Conservation (phyloP, 2,888 invertebrate genomes). For the Nipponacmea schrenckii region DNA sequence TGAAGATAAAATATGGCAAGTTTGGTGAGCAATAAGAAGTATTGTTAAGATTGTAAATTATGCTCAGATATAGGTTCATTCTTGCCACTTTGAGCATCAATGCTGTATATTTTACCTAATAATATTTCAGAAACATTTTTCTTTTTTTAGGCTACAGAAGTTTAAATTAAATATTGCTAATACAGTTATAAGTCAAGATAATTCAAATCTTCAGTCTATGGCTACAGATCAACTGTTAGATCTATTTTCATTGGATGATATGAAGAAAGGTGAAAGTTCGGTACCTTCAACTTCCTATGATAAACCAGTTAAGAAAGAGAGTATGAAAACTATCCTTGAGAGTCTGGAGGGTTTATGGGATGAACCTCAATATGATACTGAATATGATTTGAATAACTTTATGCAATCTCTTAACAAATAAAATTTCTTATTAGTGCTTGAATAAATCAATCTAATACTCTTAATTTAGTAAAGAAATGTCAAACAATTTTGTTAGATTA, state of each 20-base stretch:
- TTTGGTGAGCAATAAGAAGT: too few species aligned
- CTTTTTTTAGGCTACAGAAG: constrained; percentile 82
- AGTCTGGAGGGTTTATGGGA: constrained; percentile 94
- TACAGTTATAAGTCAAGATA: constrained; percentile 93
- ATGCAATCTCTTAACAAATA: constrained; percentile 44
- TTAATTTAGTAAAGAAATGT: too few species aligned
- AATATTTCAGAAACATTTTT: background rate
- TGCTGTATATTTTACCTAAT: too few species aligned
- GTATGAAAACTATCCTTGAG: constrained; percentile 78
- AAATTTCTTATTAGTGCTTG: background rate
- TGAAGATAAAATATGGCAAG: too few species aligned
- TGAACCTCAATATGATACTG: constrained; percentile 91
- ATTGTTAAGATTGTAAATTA: background rate
- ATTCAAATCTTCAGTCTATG: constrained; percentile 94
- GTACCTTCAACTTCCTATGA: constrained; percentile 9
- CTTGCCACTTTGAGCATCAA: too few species aligned
- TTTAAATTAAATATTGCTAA: constrained; percentile 97
- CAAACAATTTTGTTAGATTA: too few species aligned
- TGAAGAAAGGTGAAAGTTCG: constrained; percentile 43
- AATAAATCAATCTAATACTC: too few species aligned
- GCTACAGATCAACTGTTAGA: constrained; percentile 92
- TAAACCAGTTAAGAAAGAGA: constrained; percentile 45
- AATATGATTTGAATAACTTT: constrained; percentile 90
- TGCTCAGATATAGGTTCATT: background rate
- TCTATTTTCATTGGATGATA: constrained; percentile 75